Conservation (phyloP, 1,140 invertebrate species). For the Venturia canescens region DNA sequence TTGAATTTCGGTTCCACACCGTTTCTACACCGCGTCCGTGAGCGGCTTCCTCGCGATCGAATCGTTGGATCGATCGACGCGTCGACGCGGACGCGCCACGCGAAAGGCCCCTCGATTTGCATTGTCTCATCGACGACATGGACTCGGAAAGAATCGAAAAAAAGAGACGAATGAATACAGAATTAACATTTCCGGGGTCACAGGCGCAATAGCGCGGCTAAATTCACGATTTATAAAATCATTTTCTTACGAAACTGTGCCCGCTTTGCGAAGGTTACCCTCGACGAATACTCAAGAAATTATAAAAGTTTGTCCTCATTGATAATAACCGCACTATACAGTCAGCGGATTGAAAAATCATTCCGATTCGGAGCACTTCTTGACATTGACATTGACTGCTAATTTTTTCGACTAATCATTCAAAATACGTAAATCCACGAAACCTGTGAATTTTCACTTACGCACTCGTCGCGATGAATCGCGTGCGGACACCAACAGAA, state of each 20-base stretch:
- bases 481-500: too few relatives aligned
- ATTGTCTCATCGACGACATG: not conserved
- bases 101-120: constrained; percentile 23
- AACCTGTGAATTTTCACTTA: too few relatives aligned
- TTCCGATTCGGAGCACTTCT: too few relatives aligned
- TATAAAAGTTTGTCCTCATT: not conserved
- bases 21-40: not conserved
- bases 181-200: constrained; percentile 19
- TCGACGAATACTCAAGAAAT: too few relatives aligned
- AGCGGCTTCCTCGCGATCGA: constrained; percentile 1
- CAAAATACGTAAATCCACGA: too few relatives aligned
- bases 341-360: too few relatives aligned
- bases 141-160: constrained; percentile 15
- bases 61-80: constrained; percentile 29
- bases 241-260: not conserved
- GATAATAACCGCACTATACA: too few relatives aligned
- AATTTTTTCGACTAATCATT: too few relatives aligned
- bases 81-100: not conserved
- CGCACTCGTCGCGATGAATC: too few relatives aligned
- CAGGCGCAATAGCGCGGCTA: constrained; percentile 2
- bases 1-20: constrained; percentile 12
- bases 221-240: not conserved
- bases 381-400: too few relatives aligned
- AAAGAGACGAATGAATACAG: constrained; percentile 4
- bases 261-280: not conserved